Base-by-base conservation (phyloP, 2,797 vertebrate genomes). In the Xenentodon cancila region DNA sequence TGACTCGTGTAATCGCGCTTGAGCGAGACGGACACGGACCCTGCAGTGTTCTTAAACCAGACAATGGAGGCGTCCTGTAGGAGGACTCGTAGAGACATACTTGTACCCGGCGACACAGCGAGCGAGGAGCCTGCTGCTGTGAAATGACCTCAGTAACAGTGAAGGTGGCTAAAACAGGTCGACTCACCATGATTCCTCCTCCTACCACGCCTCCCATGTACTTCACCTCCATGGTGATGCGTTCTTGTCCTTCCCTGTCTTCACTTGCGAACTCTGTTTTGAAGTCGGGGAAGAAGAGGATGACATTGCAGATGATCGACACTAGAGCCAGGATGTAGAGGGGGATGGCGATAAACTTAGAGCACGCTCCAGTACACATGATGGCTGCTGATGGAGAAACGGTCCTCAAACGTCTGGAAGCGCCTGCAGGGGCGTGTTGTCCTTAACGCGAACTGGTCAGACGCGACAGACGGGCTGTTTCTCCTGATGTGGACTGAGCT, bases 121-220 rank as follows among this genome's bases (percentile, higher is more conserved):
- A 25, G 25, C 5, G 5, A 3, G 3, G 25, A 25, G 25, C 25
- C 25, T 25, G 25, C 25, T 25, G 25, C 25, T 25, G 5, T 30
- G 30, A 30, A 30, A 30, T 30, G 30, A 30, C 30, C 4, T 5
- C 30, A 30, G 30, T 30, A 30, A 6, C 5, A 30, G 30, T 30
- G 30, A 30, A 25, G 20, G 47, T 44, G n/a, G 6, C 21, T 30
- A 45, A 6, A 19, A 47, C 3, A 52, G 13, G 9, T 16, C 6
- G n/a, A 71, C 90, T 92, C 62, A 94, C 94, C 91, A 94, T 59
- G 50, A 93, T 18, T 1, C 93, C 93, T 21, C 92, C 91, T 45
- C 92, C 93, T 0, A 94, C 25, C 9, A 94, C 2, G 0, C 93
- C 92, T 17, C 91, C 90, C 88, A 94, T 88, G 40, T 85, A 92